Base-by-base conservation (phyloP, 2,888 invertebrate genomes). In the Philopedon plagiatum region DNA sequence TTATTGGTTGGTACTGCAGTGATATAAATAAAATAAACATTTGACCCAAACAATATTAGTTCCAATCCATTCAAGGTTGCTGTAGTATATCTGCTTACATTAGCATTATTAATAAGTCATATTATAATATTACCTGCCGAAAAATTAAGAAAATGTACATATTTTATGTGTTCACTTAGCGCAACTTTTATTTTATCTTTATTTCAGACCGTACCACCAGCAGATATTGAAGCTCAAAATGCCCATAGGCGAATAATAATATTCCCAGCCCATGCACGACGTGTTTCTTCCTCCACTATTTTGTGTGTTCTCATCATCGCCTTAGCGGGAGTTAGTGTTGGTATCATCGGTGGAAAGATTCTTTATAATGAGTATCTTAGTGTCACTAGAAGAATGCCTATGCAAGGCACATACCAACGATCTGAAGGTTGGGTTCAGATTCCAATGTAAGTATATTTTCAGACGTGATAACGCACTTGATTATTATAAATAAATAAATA, bases 351-450 rank as follows among this genome's bases (percentile, higher is more conserved):
- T 5, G 95, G 94, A 3, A 88, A 94, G 65, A 91, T 93, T 81
- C 86, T 96, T 62, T 95, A 94, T 85, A 90, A 90, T 62, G 90
- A 93, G 78, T 92, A 93, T 82, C 87, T 90, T 11, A 88, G 89
- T 66, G 87, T 87, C 51, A 90, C 90, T 82, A 84, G 88, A 81
- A 89, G 90, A 65, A 66, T 74, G 26, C 70, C 68, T 15, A 49
- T 54, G 15, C 7, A 58, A 18, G 60, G 51, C 9, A n/a, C 57
- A 15, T 64, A 60, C 46, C 34, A 54, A 11, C 46, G 51, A 19
- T 91, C 90, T 84, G 88, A 89, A 71, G 92, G 92, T 29, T 91
- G 90, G 88, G 93, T 92, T 83, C 89, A 89, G 69, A 90, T 93
- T 67, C 92, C 92, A 0, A 71, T 80, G 79, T 79, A 74, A 79